phyloP scores from a whole-genome alignment of 1,140 invertebrate genomes.

The Stegodyphus dumicola region DNA sequence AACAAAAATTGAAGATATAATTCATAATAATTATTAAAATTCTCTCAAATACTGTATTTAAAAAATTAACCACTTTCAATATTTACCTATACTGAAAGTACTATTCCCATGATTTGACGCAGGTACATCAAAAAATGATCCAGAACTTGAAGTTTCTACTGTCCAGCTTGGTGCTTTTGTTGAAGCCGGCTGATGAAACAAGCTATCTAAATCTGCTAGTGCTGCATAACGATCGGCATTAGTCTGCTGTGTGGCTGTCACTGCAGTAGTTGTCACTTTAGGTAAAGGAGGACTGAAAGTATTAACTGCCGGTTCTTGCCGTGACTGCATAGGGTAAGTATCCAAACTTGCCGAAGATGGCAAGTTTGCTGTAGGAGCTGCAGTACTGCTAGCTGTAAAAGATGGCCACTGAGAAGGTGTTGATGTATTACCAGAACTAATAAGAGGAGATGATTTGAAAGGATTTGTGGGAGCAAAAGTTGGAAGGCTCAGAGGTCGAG shows the following conservation, averaged over 20 bases:
- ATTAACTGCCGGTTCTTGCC: neutral
- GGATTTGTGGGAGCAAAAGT: slow-evolving; percentile 62
- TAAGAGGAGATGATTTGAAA: slow-evolving; percentile 47
- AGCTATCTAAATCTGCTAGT: slow-evolving; percentile 80
- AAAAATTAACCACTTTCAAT: no score
- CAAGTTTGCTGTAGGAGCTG: neutral
- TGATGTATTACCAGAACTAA: slow-evolving; percentile 15
- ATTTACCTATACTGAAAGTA: slow-evolving; percentile 21
- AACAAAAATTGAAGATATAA: no score
- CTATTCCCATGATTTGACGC: slow-evolving; percentile 8
- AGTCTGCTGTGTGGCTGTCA: neutral
- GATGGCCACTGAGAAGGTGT: slow-evolving; percentile 60
- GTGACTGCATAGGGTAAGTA: slow-evolving; percentile 34
- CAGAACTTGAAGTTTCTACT: slow-evolving; percentile 45
- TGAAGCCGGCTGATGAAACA: slow-evolving; percentile 69
- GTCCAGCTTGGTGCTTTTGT: slow-evolving; percentile 42
- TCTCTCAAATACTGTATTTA: no score
- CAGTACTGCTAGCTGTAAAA: slow-evolving; percentile 39
- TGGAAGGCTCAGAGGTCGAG: slow-evolving; percentile 55
- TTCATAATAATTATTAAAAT: no score
- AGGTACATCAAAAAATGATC: slow-evolving; percentile 24
- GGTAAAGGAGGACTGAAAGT: slow-evolving; percentile 14
- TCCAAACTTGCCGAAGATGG: slow-evolving; percentile 40
- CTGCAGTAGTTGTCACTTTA: neutral
- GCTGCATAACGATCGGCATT: slow-evolving; percentile 82